Evolutionary conservation across 2,113 vertebrate genomes (phyloP), one percentile per base, ranked within the genome.

Genomic region (Vireo altiloquus): DNA sequence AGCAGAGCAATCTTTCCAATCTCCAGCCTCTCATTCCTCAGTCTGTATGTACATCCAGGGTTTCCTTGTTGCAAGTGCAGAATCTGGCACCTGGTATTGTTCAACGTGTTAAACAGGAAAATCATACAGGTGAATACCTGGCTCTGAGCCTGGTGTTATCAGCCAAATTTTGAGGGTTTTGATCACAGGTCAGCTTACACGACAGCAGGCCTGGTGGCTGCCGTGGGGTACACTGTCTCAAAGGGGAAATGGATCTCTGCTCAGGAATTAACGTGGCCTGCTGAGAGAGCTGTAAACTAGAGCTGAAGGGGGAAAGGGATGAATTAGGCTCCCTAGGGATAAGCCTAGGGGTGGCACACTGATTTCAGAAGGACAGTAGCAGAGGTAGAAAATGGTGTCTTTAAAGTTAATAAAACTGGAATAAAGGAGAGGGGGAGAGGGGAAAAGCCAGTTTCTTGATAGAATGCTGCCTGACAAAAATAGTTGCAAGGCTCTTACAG

Each of bases 321-420:
- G 54, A 82, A 33, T 18, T 31, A 49, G 25, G 30, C 35, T 82
- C 25, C 13, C 47, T 40, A 19, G 21, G 54, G 17, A 28, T 77
- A 35, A 70, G 42, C 15, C 23, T 21, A 12, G 35, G 27, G 42
- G 42, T 0, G 1, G 22, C 42, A 49, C 0, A 0, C 31, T 49
- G 35, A 44, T 70, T 47, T 37, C 49, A 20, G 52, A 28, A 42
- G 79, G 18, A 37, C 31, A 27, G 31, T 56, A 77, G 49, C 15
- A 70, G 18, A 70, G 31, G 9, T 42, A 23, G 49, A 30, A 79
- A 69, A 35, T 10, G 11, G 15, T 44, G 7, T 69, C 15, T 69
- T 69, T 69, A 63, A 56, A 49, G 27, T 15, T 49, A 70, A 49
- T 49, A 22, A 70, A 77, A 42, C 18, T 49, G 53, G 22, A 63